Evolutionary conservation across 2,113 vertebrate genomes (phyloP).

Genomic region (Pitta sordida): DNA sequence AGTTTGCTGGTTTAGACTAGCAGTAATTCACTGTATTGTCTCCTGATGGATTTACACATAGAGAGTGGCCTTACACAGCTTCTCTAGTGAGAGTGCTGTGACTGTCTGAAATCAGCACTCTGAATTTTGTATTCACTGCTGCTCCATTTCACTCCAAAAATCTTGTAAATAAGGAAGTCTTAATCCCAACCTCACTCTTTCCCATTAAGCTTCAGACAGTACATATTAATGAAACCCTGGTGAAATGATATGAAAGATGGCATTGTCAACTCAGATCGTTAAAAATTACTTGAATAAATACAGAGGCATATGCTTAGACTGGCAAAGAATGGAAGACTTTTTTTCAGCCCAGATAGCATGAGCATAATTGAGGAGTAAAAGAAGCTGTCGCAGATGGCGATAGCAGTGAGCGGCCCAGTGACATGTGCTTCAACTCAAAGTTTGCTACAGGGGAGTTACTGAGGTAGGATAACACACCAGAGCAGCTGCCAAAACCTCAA

Average conservation of each 20-base stretch:
- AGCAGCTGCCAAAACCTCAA: not conserved
- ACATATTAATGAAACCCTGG: not conserved
- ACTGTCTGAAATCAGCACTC: not conserved
- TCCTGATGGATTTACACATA: not conserved
- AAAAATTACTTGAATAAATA: not conserved
- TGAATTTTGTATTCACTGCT: not conserved
- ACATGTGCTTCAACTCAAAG: not conserved
- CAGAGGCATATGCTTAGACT: not conserved
- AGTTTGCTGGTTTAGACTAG: not conserved
- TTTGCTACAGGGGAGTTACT: not conserved
- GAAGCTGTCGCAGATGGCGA: slow-evolving; percentile 6
- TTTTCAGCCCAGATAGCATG: not conserved
- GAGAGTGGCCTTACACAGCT: not conserved
- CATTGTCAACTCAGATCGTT: not conserved
- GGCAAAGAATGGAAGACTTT: not conserved
- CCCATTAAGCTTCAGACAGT: not conserved
- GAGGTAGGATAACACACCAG: not conserved
- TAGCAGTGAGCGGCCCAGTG: slow-evolving; percentile 17
- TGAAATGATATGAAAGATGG: not conserved
- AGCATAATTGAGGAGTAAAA: slow-evolving; percentile 12
- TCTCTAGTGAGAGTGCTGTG: not conserved
- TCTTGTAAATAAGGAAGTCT: not conserved
- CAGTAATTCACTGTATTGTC: not conserved
- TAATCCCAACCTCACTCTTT: not conserved
- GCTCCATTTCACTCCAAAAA: not conserved